Evolutionary conservation across 2,888 invertebrate species (phyloP).

Genomic region (Acrobasis consociella): DNA sequence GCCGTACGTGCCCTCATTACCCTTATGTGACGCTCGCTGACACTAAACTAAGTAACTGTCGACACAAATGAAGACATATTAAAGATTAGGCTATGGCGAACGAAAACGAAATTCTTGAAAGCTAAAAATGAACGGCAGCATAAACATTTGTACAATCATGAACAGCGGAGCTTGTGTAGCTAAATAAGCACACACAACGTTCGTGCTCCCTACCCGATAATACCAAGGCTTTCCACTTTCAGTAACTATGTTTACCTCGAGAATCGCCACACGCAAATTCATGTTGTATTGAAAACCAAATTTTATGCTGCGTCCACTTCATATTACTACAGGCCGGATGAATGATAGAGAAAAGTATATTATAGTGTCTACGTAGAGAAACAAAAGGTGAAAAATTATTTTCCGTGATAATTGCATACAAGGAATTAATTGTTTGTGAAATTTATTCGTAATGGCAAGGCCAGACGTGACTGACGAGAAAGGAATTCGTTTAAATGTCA

Average conservation of each 20-base stretch:
- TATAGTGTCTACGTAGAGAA: background rate
- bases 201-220: constrained; percentile 61
- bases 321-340: constrained; percentile 18
- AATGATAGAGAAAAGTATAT: background rate
- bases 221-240: constrained; percentile 80
- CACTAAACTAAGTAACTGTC: constrained; percentile 40
- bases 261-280: constrained; percentile 40
- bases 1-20: constrained; percentile 65
- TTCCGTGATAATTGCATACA: background rate
- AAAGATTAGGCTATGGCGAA: constrained; percentile 27
- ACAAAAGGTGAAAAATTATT: constrained; percentile 8
- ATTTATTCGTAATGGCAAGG: constrained; percentile 36
- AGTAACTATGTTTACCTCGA: constrained; percentile 54
- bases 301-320: constrained; percentile 39
- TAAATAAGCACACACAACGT: constrained; percentile 55
- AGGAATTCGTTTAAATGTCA: constrained; percentile 49
- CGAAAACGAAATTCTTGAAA: constrained; percentile 35
- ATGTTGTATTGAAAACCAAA: constrained; percentile 46
- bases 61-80: constrained; percentile 35
- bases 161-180: constrained; percentile 49
- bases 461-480: constrained; percentile 41
- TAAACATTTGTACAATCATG: constrained; percentile 60
- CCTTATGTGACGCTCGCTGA: constrained; percentile 41
- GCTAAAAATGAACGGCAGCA: constrained; percentile 40
- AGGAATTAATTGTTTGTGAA: constrained; percentile 13